These are phyloP conservation scores for Stomorhina lunata DNA, from an alignment of 2,888 invertebrate species.

Conservation along the genomic window DNA sequence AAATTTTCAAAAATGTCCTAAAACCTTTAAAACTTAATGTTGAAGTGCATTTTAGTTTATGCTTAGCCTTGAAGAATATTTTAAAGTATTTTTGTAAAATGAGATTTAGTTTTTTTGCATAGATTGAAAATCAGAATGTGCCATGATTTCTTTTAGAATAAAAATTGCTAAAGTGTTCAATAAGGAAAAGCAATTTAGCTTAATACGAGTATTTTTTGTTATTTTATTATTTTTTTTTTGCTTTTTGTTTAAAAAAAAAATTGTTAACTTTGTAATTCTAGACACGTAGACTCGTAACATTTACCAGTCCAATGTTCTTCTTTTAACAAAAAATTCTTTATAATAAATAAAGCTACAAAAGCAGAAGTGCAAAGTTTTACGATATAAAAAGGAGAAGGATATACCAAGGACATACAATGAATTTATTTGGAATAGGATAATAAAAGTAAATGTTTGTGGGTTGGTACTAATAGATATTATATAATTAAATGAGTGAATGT, in stretches of 20 bases:
- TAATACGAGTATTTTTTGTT: neutral
- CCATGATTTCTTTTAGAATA: conserved; percentile 26
- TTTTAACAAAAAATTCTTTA: neutral
- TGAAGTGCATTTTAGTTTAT: too few relatives aligned
- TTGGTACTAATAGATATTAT: too few relatives aligned
- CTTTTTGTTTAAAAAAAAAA: neutral
- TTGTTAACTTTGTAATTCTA: conserved; percentile 38
- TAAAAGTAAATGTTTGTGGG: too few relatives aligned
- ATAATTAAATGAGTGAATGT: too few relatives aligned
- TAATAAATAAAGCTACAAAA: neutral
- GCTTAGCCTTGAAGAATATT: too few relatives aligned
- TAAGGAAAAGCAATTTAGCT: neutral
- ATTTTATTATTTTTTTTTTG: neutral
- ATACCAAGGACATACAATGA: neutral
- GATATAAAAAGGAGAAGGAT: neutral
- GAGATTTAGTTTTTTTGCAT: conserved; percentile 2
- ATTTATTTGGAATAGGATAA: neutral
- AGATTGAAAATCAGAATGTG: neutral
- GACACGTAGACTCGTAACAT: conserved; percentile 48
- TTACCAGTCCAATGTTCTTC: neutral
- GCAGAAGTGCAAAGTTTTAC: neutral
- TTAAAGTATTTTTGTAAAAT: neutral
- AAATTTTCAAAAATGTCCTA: too few relatives aligned
- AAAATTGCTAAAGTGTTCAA: conserved; percentile 3
- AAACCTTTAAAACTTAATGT: too few relatives aligned